Conservation (phyloP, 2,888 invertebrate species). For the Eristalis arbustorum region DNA sequence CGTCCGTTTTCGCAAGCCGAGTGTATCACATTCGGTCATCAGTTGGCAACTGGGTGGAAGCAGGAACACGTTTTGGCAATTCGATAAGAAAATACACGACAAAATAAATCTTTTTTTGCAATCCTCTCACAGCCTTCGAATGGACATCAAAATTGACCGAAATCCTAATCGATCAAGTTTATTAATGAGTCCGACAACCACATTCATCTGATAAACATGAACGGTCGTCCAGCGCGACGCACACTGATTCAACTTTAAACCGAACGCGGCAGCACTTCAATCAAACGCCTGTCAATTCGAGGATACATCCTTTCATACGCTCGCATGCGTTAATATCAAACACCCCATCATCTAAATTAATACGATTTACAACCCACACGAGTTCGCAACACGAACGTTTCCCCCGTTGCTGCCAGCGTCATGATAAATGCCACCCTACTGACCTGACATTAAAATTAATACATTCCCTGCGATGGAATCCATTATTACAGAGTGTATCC, state of each 20-base stretch:
- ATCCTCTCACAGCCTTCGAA: too few species aligned
- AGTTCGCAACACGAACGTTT: background rate
- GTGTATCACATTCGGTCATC: too few species aligned
- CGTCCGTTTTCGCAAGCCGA: too few species aligned
- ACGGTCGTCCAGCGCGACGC: background rate
- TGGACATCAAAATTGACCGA: too few species aligned
- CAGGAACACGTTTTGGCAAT: too few species aligned
- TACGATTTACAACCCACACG: background rate
- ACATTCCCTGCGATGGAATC: slow-evolving; percentile 6
- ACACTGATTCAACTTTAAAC: background rate
- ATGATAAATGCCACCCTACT: slow-evolving; percentile 2
- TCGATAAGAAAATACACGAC: too few species aligned
- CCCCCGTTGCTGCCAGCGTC: background rate
- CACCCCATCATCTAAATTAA: background rate
- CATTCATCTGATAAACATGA: background rate
- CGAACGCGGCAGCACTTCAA: background rate
- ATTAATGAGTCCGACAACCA: too few species aligned
- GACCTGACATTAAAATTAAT: slow-evolving; percentile 20
- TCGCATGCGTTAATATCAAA: background rate
- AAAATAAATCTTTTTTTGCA: too few species aligned
- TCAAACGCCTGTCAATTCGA: background rate
- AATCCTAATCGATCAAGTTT: too few species aligned
- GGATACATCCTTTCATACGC: background rate
- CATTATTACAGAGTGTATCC: slow-evolving; percentile 12
- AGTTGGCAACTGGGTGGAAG: too few species aligned